These are phyloP conservation scores for Cantharis nigra DNA, from an alignment of 2,888 invertebrate species.

Conservation along the genomic window DNA sequence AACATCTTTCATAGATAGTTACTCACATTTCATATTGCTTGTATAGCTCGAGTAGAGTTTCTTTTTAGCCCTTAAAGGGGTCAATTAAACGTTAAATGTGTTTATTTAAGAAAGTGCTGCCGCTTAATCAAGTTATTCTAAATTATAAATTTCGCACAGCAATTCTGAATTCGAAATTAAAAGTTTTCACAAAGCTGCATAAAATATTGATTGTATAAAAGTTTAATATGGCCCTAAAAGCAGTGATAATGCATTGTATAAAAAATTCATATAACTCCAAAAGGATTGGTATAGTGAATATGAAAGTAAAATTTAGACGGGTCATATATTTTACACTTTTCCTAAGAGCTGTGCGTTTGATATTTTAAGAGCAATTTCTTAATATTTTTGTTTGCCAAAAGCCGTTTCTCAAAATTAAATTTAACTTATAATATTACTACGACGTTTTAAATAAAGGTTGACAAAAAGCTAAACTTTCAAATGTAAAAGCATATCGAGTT, in stretches of 20 bases:
- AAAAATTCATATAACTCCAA: slow-evolving; percentile 10
- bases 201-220: slow-evolving; percentile 4
- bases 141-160: background rate
- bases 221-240: background rate
- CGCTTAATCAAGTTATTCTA: background rate
- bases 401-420: background rate
- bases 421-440: background rate
- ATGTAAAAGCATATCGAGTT: background rate
- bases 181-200: background rate
- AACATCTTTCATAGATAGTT: slow-evolving; percentile 1
- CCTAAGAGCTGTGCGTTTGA: background rate
- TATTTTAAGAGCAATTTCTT: background rate
- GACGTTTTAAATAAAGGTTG: background rate
- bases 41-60: background rate
- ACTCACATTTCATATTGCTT: slow-evolving; percentile 5
- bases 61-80: background rate
- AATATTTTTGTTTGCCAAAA: background rate
- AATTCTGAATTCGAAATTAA: background rate
- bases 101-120: background rate
- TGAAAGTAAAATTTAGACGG: slow-evolving; percentile 13
- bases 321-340: background rate
- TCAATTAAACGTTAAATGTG: background rate
- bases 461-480: background rate
- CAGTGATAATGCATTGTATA: slow-evolving; percentile 6
- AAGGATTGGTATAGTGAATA: slow-evolving; percentile 5